Base-by-base conservation (phyloP, 2,888 invertebrate genomes). In the Diplazon laetatorius region DNA sequence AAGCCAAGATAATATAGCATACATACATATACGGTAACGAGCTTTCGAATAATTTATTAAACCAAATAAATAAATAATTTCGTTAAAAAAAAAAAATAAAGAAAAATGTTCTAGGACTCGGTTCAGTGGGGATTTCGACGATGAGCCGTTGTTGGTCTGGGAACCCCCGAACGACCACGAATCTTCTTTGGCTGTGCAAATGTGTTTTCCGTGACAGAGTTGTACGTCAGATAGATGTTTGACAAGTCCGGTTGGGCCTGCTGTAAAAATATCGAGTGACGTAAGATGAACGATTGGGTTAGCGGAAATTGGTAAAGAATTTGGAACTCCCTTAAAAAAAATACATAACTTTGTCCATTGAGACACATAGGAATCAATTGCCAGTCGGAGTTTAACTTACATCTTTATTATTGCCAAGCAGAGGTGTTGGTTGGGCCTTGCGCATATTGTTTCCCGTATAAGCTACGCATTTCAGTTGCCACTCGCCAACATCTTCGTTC, bases 381-480 rank as follows among this genome's bases (percentile, higher is more conserved):
- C 39, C 39, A 39, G 4, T 39, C 39, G 14, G 37, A 50, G 46
- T 69, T 46, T n/a, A 69, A 84, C 87, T 83, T 82, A 90, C 91
- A 78, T 91, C 90, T 84, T 88, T 89, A 37, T 85, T 87, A 75
- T 81, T 87, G 68, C 86, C 89, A 35, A 86, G 82, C 9, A 87
- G 78, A 63, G 88, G 83, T 16, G 86, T 81, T 5, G 86, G 85
- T 82, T 93, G 91, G 8, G 92, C 93, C 89, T 96, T 96, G 76
- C 96, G 93, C 98, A 99, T 99, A 90, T 99, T 99, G 92, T 99
- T 99, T 0, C 99, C 99, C 6, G 99, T 98, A 91, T 99, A 99
- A 0, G 99, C 99, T 6, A 99, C 98, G 91, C 99, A 99, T 90
- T 96, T 96, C 55, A 99, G 93, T 90, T 99, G 98, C 97, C 99